phyloP scores from a whole-genome alignment of 2,888 invertebrate genomes.

The Hermaeophaga mercurialis region DNA sequence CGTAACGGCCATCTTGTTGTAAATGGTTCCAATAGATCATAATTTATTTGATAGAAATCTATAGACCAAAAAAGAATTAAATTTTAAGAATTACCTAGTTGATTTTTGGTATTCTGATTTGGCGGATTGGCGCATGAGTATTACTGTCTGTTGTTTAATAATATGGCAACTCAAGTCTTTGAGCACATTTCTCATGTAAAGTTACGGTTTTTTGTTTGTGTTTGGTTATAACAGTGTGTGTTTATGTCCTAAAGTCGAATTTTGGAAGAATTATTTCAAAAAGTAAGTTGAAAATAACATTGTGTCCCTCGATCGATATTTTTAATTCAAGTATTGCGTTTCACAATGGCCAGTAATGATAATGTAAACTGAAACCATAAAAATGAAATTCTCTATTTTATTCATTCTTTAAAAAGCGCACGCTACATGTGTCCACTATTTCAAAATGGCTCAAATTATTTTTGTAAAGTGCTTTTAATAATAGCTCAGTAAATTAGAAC shows the following conservation, averaged over 20 bases:
- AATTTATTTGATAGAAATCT: no score
- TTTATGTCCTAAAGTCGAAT: constrained; percentile 28
- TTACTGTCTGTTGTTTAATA: constrained; percentile 38
- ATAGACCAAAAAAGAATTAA: no score
- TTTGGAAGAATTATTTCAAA: constrained; percentile 20
- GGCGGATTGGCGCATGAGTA: constrained; percentile 30
- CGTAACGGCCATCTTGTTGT: no score
- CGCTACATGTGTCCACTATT: no score
- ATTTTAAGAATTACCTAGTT: neutral
- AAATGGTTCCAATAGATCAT: no score
- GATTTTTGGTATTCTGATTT: constrained; percentile 21
- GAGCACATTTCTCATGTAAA: constrained; percentile 42
- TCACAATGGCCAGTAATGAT: constrained; percentile 8
- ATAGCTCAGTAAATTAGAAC: neutral
- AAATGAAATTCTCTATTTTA: constrained; percentile 5
- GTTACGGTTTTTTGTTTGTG: constrained; percentile 35
- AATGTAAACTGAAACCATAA: constrained; percentile 23
- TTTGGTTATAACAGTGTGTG: constrained; percentile 37
- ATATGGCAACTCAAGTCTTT: constrained; percentile 37
- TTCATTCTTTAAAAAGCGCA: neutral
- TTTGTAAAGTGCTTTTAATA: neutral
- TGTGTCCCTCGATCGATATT: neutral
- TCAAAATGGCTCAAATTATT: no score
- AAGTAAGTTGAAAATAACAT: constrained; percentile 23
- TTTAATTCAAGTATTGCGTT: constrained; percentile 20